These are phyloP conservation scores for Amphiura filiformis DNA, from an alignment of 35 echinoderm and acorn worm genomes.

Conservation along the genomic window DNA sequence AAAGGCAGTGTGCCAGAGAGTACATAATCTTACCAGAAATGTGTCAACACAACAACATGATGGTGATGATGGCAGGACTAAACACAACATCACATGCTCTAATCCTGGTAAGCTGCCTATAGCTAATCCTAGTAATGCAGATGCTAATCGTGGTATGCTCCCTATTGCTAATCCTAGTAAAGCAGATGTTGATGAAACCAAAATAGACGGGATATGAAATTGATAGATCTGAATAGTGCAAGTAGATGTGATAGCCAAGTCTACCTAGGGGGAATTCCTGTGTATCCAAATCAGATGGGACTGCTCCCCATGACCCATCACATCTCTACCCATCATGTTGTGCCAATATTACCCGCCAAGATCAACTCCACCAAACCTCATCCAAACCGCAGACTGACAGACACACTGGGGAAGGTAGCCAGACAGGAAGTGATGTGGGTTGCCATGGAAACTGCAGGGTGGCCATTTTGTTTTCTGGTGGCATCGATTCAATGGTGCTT, in stretches of 20 bases:
- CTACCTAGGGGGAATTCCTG: not conserved
- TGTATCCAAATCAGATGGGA: not conserved
- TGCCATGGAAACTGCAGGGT: conserved; percentile 35
- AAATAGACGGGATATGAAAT: not conserved
- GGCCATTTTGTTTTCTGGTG: conserved; percentile 93
- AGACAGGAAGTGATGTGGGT: not conserved
- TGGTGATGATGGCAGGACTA: not conserved
- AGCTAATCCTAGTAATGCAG: not conserved
- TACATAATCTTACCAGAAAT: conserved; percentile 52
- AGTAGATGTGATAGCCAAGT: not conserved
- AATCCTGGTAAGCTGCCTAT: not conserved
- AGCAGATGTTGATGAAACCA: not conserved
- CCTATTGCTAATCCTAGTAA: not conserved
- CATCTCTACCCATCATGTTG: not conserved
- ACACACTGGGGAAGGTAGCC: not conserved
- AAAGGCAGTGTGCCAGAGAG: conserved; percentile 61
- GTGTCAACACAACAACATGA: not conserved
- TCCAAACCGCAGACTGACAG: not conserved
- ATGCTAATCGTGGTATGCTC: not conserved
- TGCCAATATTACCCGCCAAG: not conserved
- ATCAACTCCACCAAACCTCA: not conserved
- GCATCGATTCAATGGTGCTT: conserved; percentile 91
- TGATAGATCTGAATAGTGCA: not conserved
- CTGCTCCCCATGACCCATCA: not conserved
- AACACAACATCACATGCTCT: not conserved